Conservation (phyloP, 2,113 vertebrate genomes). For the Melanocharis versteri region DNA sequence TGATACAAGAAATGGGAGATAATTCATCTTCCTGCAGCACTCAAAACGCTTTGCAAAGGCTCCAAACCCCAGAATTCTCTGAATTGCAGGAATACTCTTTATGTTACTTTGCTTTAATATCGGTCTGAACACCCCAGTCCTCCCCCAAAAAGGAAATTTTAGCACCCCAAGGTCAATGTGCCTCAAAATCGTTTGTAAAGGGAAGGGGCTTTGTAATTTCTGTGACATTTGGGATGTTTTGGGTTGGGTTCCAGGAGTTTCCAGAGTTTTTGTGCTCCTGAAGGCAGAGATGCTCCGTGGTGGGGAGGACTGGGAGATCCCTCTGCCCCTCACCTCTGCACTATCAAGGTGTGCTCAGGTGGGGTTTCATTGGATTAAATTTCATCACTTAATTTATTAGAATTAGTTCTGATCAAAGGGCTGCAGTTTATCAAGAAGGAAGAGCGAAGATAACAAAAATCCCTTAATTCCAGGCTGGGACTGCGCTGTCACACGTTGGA, state of each 20-base stretch:
- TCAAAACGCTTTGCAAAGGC: not conserved
- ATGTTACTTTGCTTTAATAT: not conserved
- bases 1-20: not conserved
- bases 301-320: not conserved
- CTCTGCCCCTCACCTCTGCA: not conserved
- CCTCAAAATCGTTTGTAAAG: not conserved
- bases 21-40: not conserved
- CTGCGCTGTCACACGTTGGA: accelerated
- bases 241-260: not conserved
- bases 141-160: accelerated
- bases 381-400: not conserved
- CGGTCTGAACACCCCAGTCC: not conserved
- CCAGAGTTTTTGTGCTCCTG: not conserved
- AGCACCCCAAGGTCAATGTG: accelerated
- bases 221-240: not conserved
- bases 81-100: not conserved
- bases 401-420: not conserved
- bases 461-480: accelerated
- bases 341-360: not conserved
- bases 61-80: not conserved
- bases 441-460: not conserved
- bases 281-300: not conserved
- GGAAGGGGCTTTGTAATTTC: not conserved
- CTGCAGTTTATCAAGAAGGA: not conserved
- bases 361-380: not conserved